phyloP scores from a whole-genome alignment of 2,888 invertebrate species.

The Melanchra persicariae region DNA sequence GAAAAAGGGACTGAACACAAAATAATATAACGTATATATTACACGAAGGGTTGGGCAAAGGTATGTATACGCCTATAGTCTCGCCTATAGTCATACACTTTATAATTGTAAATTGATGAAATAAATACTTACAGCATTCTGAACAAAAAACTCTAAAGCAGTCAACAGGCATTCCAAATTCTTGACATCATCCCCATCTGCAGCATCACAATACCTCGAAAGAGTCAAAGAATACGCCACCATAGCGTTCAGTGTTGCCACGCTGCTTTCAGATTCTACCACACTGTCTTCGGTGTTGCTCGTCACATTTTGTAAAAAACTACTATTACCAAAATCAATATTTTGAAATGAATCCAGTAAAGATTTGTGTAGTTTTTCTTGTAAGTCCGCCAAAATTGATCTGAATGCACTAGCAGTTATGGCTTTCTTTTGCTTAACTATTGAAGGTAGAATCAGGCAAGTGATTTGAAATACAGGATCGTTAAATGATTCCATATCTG shows the following conservation, averaged over 20 bases:
- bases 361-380: conserved; percentile 83
- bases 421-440: conserved; percentile 84
- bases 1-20: too few species aligned
- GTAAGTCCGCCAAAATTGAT: conserved; percentile 84
- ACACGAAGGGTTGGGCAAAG: too few species aligned
- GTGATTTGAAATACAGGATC: conserved; percentile 85
- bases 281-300: conserved; percentile 78
- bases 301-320: conserved; percentile 60
- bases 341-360: conserved; percentile 82
- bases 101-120: too few species aligned
- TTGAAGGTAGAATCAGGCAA: conserved; percentile 82
- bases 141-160: conserved; percentile 82
- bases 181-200: conserved; percentile 77
- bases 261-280: conserved; percentile 73
- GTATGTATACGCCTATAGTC: too few species aligned
- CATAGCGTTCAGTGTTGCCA: conserved; percentile 85
- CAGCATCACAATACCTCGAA: conserved; percentile 84
- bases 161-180: conserved; percentile 83
- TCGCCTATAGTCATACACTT: too few species aligned
- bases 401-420: conserved; percentile 82
- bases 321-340: conserved; percentile 78
- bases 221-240: conserved; percentile 84
- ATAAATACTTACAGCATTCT: conserved; percentile 82
- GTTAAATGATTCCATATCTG: conserved; percentile 79
- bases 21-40: too few species aligned